Base-by-base conservation (phyloP, 2,797 vertebrate genomes). In the Danio albolineatus region DNA sequence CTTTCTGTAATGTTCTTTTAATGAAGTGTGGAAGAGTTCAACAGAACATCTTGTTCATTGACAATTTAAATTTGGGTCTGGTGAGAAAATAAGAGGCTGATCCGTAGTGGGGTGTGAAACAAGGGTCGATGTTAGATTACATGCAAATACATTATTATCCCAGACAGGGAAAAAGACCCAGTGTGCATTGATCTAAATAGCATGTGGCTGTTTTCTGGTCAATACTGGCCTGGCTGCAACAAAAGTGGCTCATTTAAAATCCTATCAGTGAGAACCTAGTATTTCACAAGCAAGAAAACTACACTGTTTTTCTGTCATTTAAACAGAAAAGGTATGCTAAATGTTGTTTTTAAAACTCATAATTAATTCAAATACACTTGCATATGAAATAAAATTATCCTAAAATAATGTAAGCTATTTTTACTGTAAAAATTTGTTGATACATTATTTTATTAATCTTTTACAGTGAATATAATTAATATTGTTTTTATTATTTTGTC, bases 1-100 rank as follows among this genome's bases (percentile, higher is more conserved):
- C 74, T 79, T 86, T 86, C 78, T 49, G 46, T 61, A 44, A 71
- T 57, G 57, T 82, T 76, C 59, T 76, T 79, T 83, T 69, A 59
- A 81, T 64, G 43, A 76, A 80, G 38, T 57, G 10, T 46, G n/a
- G 12, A 73, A 41, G 49, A 76, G 74, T 65, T 77, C 69, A 82
- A 54, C 64, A 66, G 49, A 66, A 61, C 56, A 57, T 74, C 51
- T 62, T 77, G 56, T 75, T 57, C 38, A 78, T 43, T 72, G n/a
- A 75, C 54, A 75, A 71, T 59, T 75, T 65, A 61, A 57, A 48
- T 21, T 64, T 36, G 14, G 28, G 21, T 65, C 53, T 60, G 16
- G 17, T 56, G 51, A 36, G n/a, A 65, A 72, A 79, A 57, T 57
- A 7, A 46, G 19, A 53, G n/a, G 36, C n/a, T 3, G 14, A 44